phyloP scores from a whole-genome alignment of 2,113 vertebrate species.

The Sisor rabdophorus region DNA sequence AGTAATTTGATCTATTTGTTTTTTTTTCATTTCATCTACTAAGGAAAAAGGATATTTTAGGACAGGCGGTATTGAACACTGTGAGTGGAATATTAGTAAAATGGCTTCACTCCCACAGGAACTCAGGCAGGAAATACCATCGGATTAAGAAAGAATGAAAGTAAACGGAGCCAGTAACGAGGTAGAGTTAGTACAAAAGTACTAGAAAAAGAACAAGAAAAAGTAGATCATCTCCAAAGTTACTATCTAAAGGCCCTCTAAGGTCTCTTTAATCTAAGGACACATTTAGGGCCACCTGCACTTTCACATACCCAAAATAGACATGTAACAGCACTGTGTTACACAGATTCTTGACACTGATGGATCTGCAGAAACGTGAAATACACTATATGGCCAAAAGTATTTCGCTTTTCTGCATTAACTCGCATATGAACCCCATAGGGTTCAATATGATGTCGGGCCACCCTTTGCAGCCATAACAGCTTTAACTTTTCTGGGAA shows the following conservation, averaged over 20 bases:
- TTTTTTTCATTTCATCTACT: conserved; percentile 1
- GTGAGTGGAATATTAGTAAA: conserved; percentile 35
- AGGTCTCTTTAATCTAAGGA: conserved; percentile 9
- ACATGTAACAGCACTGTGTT: conserved; percentile 23
- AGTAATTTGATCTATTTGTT: not conserved
- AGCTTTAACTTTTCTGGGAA: not conserved
- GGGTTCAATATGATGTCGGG: no score
- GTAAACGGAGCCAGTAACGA: not conserved
- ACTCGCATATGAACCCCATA: no score
- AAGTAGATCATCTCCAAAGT: conserved; percentile 22
- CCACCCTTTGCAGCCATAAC: no score
- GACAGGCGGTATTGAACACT: conserved; percentile 4
- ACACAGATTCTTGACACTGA: no score
- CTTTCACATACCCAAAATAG: conserved; percentile 57
- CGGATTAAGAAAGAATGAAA: conserved; percentile 44
- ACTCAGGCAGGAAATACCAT: conserved; percentile 53
- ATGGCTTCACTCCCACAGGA: conserved; percentile 37
- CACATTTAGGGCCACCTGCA: conserved; percentile 39
- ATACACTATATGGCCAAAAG: no score
- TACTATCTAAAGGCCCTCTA: not conserved
- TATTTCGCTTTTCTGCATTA: no score
- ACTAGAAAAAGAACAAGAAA: no score
- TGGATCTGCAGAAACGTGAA: no score
- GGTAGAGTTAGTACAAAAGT: no score
- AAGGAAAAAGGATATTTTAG: not conserved